Conservation (phyloP, 2,888 invertebrate genomes). For the Osmoderma eremita region DNA sequence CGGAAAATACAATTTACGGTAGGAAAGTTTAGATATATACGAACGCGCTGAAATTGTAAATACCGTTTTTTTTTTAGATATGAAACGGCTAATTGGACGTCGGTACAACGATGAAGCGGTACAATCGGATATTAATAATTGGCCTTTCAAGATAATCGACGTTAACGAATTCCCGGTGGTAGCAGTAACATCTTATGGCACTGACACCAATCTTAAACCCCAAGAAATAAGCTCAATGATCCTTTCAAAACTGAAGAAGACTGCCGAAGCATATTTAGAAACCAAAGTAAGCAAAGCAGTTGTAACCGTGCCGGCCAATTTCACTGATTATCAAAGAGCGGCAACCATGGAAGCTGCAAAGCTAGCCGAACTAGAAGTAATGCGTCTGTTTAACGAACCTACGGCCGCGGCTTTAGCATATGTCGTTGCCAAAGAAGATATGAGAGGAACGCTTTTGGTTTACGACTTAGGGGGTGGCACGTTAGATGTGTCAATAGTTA, state of each 20-base stretch:
- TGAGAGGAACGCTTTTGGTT: conserved; percentile 45
- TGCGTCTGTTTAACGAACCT: conserved; percentile 50
- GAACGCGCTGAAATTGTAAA: too few relatives aligned
- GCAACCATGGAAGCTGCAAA: conserved; percentile 51
- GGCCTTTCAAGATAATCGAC: conserved; percentile 46
- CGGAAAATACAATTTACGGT: conserved; percentile 47
- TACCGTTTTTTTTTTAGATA: conserved; percentile 47
- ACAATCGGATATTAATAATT: conserved; percentile 47
- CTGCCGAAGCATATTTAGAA: conserved; percentile 43
- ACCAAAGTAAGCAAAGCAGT: conserved; percentile 48
- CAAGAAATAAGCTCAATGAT: conserved; percentile 48
- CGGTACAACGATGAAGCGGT: conserved; percentile 47
- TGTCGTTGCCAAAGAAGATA: conserved; percentile 42
- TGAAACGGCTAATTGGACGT: conserved; percentile 52
- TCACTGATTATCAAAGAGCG: conserved; percentile 50
- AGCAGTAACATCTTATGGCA: conserved; percentile 36
- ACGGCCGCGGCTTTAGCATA: conserved; percentile 52
- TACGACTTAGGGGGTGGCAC: conserved; percentile 54
- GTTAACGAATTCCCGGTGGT: conserved; percentile 45
- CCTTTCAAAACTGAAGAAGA: conserved; percentile 46
- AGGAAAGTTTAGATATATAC: conserved; percentile 27
- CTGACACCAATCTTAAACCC: conserved; percentile 43
- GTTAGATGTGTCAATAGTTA: conserved; percentile 51
- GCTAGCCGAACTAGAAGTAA: conserved; percentile 49
- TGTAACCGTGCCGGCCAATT: conserved; percentile 53